Base-by-base conservation (phyloP, 2,113 vertebrate species). In the Cisticola juncidis region DNA sequence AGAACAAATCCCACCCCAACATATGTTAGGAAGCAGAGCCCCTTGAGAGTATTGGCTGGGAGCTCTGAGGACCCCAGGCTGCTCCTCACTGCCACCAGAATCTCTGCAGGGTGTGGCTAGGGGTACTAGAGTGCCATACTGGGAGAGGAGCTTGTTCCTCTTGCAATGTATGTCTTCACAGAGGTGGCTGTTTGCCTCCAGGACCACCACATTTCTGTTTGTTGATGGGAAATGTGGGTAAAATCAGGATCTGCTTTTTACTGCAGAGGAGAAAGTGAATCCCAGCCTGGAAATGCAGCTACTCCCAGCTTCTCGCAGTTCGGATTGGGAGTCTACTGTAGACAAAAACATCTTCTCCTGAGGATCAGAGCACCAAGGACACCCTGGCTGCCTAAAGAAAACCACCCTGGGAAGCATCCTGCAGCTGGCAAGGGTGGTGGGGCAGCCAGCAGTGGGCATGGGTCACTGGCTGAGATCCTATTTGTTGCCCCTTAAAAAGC, bases 271-370 rank as follows among this genome's bases (percentile, higher is more conserved):
- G 4, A 47, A 80, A 80, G 33, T 35, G 9, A 64, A 13, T 74
- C 23, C 24, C 19, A 77, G 48, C 15, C 71, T 47, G 25, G 38
- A 48, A 71, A 33, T 21, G 21, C 44, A 74, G 61, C 31, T 42
- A 44, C 28, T 40, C 38, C 25, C 47, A 92, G 26, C 45, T 88
- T 88, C 92, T 96, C 91, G 74, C 76, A 94, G 61, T 60, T 69
- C 31, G 36, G 45, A 86, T 3, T 1, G 0, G 12, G 24, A 69
- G 12, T 51, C 19, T 1, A 1, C 48, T 44, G 22, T 12, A n/a
- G 35, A 65, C 38, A 22, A 36, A 82, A 68, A 11, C 9, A 4
- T 20, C 36, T 57, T 60, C 74, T 72, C 44, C 62, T 23, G 62
- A 85, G 40, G 66, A 51, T 62, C 61, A 64, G 51, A 76, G 69